phyloP scores from a whole-genome alignment of 2,113 vertebrate genomes.

The Uria aalge region DNA sequence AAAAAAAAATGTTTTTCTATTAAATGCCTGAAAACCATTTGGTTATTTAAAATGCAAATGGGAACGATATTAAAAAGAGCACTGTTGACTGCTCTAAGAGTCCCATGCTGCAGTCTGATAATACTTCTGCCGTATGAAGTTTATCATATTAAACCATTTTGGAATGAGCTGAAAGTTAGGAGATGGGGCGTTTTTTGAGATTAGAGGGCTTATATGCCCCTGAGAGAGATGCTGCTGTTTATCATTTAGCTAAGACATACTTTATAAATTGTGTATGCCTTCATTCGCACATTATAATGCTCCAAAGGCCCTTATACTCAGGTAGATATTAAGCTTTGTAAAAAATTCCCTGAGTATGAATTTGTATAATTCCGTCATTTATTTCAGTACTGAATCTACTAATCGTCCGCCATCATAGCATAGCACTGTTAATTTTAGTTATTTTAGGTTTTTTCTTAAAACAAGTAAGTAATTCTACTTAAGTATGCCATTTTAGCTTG shows the following conservation, averaged over 20 bases:
- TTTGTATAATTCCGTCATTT: conserved; percentile 28
- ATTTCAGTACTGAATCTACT: neutral
- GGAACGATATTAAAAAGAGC: neutral
- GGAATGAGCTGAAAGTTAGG: neutral
- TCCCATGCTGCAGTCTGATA: neutral
- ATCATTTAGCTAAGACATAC: neutral
- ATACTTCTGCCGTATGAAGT: neutral
- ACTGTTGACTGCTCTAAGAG: neutral
- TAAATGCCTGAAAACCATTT: conserved; percentile 65
- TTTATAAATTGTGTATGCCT: neutral
- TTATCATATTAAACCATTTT: neutral
- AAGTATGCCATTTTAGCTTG: neutral
- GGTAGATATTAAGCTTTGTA: neutral
- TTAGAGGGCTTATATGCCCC: neutral
- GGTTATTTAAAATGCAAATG: conserved; percentile 68
- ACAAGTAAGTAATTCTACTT: neutral
- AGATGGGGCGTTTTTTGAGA: neutral
- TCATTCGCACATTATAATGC: neutral
- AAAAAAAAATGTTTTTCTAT: conserved; percentile 65
- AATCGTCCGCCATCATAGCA: neutral
- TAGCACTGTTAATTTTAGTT: neutral
- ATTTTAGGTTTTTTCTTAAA: neutral
- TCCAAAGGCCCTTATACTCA: neutral
- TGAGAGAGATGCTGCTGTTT: neutral
- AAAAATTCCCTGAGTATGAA: neutral